Evolutionary conservation across 1,140 invertebrate genomes (phyloP), one percentile per base, ranked within the genome.

Genomic region (Bombus difficillimus): DNA sequence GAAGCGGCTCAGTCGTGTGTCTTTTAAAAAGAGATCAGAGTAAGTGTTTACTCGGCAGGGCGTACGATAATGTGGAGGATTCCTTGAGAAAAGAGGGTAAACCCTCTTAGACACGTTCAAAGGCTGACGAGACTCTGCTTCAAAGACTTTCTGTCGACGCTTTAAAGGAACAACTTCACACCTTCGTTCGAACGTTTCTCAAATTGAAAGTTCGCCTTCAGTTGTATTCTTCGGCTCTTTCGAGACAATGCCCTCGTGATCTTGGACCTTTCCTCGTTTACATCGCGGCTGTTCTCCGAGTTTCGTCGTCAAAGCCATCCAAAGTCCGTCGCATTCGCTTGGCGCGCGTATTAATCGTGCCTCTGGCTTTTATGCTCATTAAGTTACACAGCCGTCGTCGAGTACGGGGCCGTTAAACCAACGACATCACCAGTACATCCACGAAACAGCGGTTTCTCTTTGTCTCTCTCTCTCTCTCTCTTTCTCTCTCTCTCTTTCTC

Each of bases 331-430:
- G 34, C 28, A 57, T 32, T 77, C 59, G 59, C 73, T 43, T 34
- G 18, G 39, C 62, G 43, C 59, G 34, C 69, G 81, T 86, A 90
- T 90, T 88, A 90, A 90, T 90, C 89, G 86, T 85, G 83, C 85
- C 89, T 90, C 62, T 85, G 86, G 81, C 89, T 90, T 90, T 85
- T 90, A 90, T 88, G 89, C 89, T 90, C 89, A 90, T 90, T 88
- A 90, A 90, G 89, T 90, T 90, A 90, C 89, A 87, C 76, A 89
- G 83, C 86, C 86, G 86, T 85, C 88, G 88, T 43, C 75, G 81
- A 79, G 87, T 87, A 81, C 82, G 86, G 69, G 69, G 80, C 76
- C 72, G 89, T 90, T 90, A 90, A 90, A 90, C 82, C 89, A 90
- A 64, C 76, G 88, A 88, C 88, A 90, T 90, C 79, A 57, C 83